Percentiles rank a stretch among this genome's conserved stretches.
These are phyloP conservation scores for Pelusios castaneus DNA, from an alignment of 2,113 vertebrate genomes.

Conservation along the genomic window DNA sequence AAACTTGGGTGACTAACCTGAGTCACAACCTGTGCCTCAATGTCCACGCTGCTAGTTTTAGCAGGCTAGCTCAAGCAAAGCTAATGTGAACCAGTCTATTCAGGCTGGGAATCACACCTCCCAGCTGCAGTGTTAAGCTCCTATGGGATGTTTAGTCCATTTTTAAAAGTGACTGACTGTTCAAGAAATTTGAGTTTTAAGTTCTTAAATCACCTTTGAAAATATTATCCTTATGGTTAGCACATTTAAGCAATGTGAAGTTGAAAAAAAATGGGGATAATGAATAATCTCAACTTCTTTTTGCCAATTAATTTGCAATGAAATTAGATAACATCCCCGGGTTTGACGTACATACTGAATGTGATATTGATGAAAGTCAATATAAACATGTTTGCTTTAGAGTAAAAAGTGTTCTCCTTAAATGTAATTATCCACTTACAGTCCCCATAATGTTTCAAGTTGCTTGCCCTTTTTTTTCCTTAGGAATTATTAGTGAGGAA, in stretches of 20 bases:
- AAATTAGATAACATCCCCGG: background rate
- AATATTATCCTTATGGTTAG: background rate
- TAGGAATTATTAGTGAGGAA: background rate
- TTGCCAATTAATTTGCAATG: background rate
- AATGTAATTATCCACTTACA: background rate
- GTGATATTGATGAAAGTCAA: background rate
- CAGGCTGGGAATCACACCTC: background rate
- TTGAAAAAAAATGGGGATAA: background rate
- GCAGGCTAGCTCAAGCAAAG: background rate
- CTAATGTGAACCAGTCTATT: background rate
- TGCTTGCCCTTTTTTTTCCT: background rate
- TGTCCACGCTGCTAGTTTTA: background rate
- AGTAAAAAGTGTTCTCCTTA: background rate
- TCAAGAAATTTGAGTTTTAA: background rate
- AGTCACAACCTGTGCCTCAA: background rate
- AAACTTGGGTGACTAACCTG: background rate
- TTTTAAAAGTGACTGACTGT: accelerated
- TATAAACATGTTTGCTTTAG: background rate
- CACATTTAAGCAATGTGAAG: background rate
- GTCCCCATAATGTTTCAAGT: background rate
- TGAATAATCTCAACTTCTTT: background rate
- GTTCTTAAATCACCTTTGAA: background rate
- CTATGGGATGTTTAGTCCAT: background rate
- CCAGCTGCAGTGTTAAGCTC: background rate
- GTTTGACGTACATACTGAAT: background rate